Evolutionary conservation across 2,797 vertebrate genomes (phyloP), one percentile per base, ranked within the genome.

Genomic region (Morelia viridis): DNA sequence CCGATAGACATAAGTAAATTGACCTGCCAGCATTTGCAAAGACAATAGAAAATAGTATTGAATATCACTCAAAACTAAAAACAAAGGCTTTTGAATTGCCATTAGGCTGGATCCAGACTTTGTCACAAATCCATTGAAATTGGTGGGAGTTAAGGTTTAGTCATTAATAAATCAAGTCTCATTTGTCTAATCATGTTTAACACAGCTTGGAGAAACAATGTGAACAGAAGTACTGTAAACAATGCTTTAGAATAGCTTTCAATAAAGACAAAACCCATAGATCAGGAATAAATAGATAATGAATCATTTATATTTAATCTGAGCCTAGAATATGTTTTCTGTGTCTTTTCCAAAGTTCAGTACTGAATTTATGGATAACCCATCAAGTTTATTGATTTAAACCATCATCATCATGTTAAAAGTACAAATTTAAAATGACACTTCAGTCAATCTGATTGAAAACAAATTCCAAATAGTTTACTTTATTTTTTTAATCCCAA

Each of bases 241-340:
- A 92, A 94, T 95, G 88, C 95, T 96, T 95, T 95, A 95, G 95
- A 92, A 95, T 92, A 94, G 96, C 94, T 94, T 96, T 95, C 95
- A 96, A 96, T 93, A 57, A 89, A 94, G 95, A 95, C 92, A 94
- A 91, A 91, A 94, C 92, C 93, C 91, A 94, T 93, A 94, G 93
- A 90, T 94, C 90, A 89, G 87, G 90, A 94, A 88, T 94, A 95
- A 95, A 91, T 92, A 95, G 58, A 8, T 12, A 15, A 58, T 86
- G 95, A 71, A 86, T 93, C 89, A 89, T 22, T 95, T 95, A 96
- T 94, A 94, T 95, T 90, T 84, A 85, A 88, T 94, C 53, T 90
- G 46, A 65, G n/a, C 56, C 85, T 41, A 1, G 68, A 53, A 85
- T 87, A 46, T 91, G 94, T 92, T 93, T 90, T 87, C 90, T 93